phyloP scores from a whole-genome alignment of 1,140 invertebrate genomes.

The Hyposmocoma kahamanoa region DNA sequence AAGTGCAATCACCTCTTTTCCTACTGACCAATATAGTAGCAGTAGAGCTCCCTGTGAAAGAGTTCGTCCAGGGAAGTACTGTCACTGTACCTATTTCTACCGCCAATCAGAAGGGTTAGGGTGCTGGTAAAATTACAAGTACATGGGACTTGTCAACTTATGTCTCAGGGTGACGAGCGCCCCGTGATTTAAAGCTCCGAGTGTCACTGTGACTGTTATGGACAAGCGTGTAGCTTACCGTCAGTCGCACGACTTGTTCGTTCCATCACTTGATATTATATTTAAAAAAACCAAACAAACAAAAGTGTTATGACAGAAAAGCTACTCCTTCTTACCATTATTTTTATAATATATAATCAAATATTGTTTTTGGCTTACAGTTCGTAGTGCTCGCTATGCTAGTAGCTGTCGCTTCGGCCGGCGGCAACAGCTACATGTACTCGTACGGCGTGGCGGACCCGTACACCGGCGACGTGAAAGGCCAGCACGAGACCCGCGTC shows the following conservation, averaged over 20 bases:
- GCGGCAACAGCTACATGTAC: conserved; percentile 15
- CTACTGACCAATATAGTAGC: no score
- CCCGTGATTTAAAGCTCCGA: no score
- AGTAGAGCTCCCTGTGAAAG: no score
- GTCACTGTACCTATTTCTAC: no score
- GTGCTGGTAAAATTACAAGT: no score
- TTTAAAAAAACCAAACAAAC: background rate
- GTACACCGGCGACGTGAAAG: conserved; percentile 72
- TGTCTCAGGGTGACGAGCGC: no score
- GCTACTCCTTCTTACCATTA: background rate
- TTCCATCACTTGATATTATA: background rate
- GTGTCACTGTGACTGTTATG: no score
- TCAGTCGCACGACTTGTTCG: no score
- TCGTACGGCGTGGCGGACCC: conserved; percentile 66
- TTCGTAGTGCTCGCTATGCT: background rate
- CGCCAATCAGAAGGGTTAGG: no score
- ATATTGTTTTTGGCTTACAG: background rate
- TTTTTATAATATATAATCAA: background rate
- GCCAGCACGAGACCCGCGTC: conserved; percentile 64
- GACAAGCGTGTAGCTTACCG: no score
- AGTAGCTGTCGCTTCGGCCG: background rate
- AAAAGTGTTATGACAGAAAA: background rate
- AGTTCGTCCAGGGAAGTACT: no score
- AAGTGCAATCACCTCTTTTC: background rate
- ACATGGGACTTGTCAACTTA: no score